phyloP scores from a whole-genome alignment of 2,888 invertebrate genomes.

The Philereme transversata region DNA sequence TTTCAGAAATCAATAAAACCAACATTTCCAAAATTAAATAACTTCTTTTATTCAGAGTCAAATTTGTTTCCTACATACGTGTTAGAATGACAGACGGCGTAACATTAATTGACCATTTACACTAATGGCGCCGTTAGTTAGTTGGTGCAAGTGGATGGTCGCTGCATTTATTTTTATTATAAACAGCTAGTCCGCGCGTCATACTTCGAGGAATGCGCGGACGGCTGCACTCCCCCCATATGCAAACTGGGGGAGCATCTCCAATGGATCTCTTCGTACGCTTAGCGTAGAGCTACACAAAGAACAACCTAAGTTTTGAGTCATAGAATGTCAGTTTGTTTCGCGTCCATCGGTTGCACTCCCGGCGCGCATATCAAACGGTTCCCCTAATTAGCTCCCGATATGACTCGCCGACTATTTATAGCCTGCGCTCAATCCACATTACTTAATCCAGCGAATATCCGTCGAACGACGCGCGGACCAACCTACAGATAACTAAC shows the following conservation, averaged over 20 bases:
- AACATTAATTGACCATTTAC: conserved; percentile 78
- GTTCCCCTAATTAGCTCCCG: conserved; percentile 53
- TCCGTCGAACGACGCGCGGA: conserved; percentile 42
- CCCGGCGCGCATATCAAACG: conserved; percentile 42
- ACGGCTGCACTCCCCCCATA: conserved; percentile 25
- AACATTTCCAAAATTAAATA: conserved; percentile 82
- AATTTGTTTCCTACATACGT: conserved; percentile 83
- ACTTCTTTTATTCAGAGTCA: conserved; percentile 84
- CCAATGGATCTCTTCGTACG: background rate
- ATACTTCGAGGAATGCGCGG: conserved; percentile 39
- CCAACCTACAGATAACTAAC: conserved; percentile 55
- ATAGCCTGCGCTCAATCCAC: conserved; percentile 46
- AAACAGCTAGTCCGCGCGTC: conserved; percentile 48
- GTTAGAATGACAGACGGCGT: conserved; percentile 80
- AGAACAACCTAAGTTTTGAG: background rate
- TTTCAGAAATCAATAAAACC: conserved; percentile 63
- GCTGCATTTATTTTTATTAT: conserved; percentile 49
- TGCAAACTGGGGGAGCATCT: conserved; percentile 12
- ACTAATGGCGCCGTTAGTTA: conserved; percentile 72
- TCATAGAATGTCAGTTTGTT: conserved; percentile 5
- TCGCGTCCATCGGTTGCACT: conserved; percentile 33
- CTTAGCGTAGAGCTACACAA: too few relatives aligned
- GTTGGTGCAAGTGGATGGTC: conserved; percentile 69
- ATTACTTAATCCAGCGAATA: conserved; percentile 39
- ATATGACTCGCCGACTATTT: conserved; percentile 59